Base-by-base conservation (phyloP, 1,140 invertebrate species). In the Ips typographus region DNA sequence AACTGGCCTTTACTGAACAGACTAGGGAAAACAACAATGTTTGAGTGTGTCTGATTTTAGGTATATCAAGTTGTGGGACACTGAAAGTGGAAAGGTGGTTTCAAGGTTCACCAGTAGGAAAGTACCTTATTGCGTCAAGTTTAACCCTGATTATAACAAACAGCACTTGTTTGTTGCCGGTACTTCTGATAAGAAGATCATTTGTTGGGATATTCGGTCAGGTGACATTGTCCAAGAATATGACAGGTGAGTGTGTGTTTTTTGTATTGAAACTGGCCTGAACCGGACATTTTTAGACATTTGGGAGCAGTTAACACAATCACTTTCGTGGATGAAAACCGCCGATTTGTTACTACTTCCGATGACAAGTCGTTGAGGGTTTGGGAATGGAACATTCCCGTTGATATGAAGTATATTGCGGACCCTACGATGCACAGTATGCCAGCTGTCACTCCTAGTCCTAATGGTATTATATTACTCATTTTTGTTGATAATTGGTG, bases 381-480 rank as follows among this genome's bases (percentile, higher is more conserved):
- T 62, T 99, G 98, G 98, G 98, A 99, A 87, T 99, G 98, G 97
- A 96, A 99, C 80, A 98, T 99, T 79, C 98, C 98, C 1, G 98
- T 99, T 2, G 98, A 99, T 81, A 99, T 99, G 91, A 99, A 99
- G 81, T 98, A 99, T 79, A 99, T 99, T 76, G 97, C 98, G n/a
- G 98, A 99, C 84, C 97, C 98, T 2, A 91, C 93, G 1, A 98
- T 99, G 95, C 98, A 99, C 83, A 98, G 96, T 3, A 98, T 99
- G 91, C 98, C 98, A 1, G 91, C 95, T 1, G 96, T 99, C 0
- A 95, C 95, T 0, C 84, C 91, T 8, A 92, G 96, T 1, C 96
- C 95, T 1, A 99, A 99, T 85, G 92, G 94, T 77, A 67, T 22
- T 22, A 22, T 22, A 22, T 22, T 22, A 22, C 22, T 22, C 22